Conservation (phyloP, 2,797 vertebrate genomes). For the Sebastes ruberrimus region DNA sequence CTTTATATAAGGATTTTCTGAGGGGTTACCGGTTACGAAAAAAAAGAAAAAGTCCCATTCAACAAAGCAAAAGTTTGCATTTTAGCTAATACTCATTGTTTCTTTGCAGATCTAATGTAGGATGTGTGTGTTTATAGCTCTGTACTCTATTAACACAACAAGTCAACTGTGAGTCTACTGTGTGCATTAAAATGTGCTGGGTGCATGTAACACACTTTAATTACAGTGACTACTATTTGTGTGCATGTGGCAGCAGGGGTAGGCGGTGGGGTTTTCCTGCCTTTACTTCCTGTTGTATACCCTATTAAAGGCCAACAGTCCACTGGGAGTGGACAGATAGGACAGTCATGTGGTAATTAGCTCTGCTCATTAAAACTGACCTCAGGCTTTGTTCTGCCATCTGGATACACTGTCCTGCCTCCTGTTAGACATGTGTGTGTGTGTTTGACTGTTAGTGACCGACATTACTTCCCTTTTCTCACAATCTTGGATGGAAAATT, state of each 20-base stretch:
- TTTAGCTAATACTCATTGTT: no score
- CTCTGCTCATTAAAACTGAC: constrained; percentile 70
- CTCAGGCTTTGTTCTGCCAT: constrained; percentile 74
- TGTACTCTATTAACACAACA: no score
- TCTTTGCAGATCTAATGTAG: no score
- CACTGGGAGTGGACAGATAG: constrained; percentile 47
- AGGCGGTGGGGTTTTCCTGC: constrained; percentile 19
- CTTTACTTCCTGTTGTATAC: constrained; percentile 62
- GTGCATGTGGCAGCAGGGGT: not conserved
- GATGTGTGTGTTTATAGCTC: no score
- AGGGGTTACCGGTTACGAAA: no score
- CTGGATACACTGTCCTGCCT: constrained; percentile 61
- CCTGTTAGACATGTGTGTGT: constrained; percentile 36
- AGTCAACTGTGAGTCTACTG: not conserved
- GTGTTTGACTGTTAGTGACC: not conserved
- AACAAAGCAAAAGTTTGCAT: no score
- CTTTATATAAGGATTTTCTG: no score
- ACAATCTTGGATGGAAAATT: not conserved
- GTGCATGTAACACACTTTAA: not conserved
- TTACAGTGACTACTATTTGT: not conserved
- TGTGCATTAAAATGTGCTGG: not conserved
- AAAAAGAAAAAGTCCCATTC: no score
- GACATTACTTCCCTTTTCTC: constrained; percentile 2
- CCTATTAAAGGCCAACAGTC: constrained; percentile 46
- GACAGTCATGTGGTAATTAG: constrained; percentile 70